Evolutionary conservation across 2,113 vertebrate species (phyloP).

Genomic region (Alosa alosa): DNA sequence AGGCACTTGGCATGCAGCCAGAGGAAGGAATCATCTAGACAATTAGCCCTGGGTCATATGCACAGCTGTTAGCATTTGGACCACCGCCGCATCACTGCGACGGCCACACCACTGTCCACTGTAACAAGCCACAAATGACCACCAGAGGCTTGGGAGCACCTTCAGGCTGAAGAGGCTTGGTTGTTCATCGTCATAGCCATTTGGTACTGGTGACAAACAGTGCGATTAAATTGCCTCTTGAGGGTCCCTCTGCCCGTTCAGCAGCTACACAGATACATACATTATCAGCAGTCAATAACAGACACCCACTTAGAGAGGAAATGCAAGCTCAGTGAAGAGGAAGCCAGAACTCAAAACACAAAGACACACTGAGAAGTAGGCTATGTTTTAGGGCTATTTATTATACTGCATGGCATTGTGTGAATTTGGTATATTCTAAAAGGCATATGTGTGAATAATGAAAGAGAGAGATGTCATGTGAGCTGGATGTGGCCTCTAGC

Average conservation of each 20-base stretch:
- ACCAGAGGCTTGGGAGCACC: too few relatives aligned
- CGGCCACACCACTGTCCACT: too few relatives aligned
- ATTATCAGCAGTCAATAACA: too few relatives aligned
- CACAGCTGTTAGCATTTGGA: neutral
- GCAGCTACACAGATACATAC: neutral
- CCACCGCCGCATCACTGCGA: neutral
- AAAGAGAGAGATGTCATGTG: too few relatives aligned
- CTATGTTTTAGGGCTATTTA: neutral
- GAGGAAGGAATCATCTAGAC: neutral
- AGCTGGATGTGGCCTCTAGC: neutral
- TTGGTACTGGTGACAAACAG: neutral
- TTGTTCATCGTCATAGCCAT: neutral
- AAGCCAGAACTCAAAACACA: neutral
- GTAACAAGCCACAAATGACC: too few relatives aligned
- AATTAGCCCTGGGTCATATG: neutral
- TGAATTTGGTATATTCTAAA: neutral
- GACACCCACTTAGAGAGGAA: neutral
- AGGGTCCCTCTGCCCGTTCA: neutral
- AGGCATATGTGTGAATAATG: neutral
- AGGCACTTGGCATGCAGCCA: neutral
- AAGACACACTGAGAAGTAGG: neutral
- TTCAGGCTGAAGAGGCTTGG: too few relatives aligned
- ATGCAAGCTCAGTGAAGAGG: neutral
- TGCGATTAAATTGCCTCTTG: neutral
- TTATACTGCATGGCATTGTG: neutral